These are phyloP conservation scores for Coptodon rendalli DNA, from an alignment of 2,113 vertebrate species.

Conservation along the genomic window DNA sequence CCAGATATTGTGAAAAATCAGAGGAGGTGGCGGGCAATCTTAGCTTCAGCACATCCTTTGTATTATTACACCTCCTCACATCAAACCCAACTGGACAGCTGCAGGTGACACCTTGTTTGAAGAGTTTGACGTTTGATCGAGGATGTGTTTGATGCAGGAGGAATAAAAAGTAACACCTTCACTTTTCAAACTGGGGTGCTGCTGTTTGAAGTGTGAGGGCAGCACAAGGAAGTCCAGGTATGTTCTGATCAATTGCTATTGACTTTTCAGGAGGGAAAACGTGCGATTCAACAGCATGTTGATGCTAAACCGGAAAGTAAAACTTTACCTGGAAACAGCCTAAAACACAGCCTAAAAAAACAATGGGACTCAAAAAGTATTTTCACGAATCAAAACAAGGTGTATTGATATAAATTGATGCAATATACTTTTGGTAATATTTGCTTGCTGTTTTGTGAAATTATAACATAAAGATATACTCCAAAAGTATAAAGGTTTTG, in stretches of 20 bases:
- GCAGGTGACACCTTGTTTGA: constrained; percentile 73
- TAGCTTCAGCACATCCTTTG: constrained; percentile 34
- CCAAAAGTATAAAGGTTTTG: background rate
- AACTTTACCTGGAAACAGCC: background rate
- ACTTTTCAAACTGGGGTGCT: constrained; percentile 43
- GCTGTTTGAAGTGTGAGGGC: constrained; percentile 51
- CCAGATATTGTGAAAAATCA: constrained; percentile 12
- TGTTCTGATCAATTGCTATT: constrained; percentile 35
- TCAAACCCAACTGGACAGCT: constrained; percentile 65
- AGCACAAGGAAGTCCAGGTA: constrained; percentile 4
- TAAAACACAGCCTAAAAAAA: background rate
- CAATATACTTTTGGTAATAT: background rate
- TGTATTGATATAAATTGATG: background rate
- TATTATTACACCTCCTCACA: constrained; percentile 65
- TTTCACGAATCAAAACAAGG: background rate
- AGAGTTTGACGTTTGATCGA: constrained; percentile 74
- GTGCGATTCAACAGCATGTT: background rate
- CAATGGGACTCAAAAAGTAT: background rate
- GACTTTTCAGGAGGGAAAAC: background rate
- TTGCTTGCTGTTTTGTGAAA: background rate
- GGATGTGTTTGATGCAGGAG: constrained; percentile 61
- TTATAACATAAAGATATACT: background rate
- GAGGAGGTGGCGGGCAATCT: constrained; percentile 20
- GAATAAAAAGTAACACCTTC: constrained; percentile 62
- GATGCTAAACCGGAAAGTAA: background rate